Conservation (phyloP, 1,140 invertebrate species). For the Drosophila busckii region DNA sequence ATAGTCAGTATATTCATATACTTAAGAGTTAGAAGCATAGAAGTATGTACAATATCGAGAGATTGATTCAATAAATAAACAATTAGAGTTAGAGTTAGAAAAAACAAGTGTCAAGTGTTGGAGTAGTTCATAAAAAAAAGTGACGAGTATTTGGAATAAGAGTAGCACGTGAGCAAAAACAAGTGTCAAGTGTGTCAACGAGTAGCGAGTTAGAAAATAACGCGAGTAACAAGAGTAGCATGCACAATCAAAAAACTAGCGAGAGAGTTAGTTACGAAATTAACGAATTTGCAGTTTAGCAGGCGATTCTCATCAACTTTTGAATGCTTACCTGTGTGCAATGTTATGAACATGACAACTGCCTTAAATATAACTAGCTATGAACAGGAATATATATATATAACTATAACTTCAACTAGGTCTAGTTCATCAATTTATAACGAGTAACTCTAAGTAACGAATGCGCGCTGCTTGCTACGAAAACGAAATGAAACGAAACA, state of each 20-base stretch:
- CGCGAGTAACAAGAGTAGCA: no score
- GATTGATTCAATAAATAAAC: not conserved
- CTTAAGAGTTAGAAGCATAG: no score
- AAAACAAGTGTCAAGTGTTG: no score
- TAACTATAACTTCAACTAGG: not conserved
- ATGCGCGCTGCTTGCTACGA: conserved; percentile 66
- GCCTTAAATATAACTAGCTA: conserved; percentile 17
- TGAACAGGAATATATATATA: not conserved
- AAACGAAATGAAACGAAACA: conserved; percentile 24
- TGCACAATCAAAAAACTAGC: conserved; percentile 11
- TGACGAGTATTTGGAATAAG: no score
- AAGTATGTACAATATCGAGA: conserved; percentile 12
- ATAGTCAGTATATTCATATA: no score
- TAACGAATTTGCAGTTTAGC: not conserved
- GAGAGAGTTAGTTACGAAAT: no score
- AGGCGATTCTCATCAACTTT: conserved; percentile 20
- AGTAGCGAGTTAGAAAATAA: no score
- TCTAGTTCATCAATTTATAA: not conserved
- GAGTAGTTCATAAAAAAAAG: no score
- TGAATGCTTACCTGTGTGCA: conserved; percentile 38
- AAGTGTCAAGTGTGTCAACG: no score
- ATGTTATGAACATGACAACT: conserved; percentile 16
- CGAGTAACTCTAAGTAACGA: conserved; percentile 17
- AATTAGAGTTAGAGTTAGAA: conserved; percentile 1
- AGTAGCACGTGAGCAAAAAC: no score